Base-by-base conservation (phyloP, 2,113 vertebrate genomes). In the Harpagus bidentatus region DNA sequence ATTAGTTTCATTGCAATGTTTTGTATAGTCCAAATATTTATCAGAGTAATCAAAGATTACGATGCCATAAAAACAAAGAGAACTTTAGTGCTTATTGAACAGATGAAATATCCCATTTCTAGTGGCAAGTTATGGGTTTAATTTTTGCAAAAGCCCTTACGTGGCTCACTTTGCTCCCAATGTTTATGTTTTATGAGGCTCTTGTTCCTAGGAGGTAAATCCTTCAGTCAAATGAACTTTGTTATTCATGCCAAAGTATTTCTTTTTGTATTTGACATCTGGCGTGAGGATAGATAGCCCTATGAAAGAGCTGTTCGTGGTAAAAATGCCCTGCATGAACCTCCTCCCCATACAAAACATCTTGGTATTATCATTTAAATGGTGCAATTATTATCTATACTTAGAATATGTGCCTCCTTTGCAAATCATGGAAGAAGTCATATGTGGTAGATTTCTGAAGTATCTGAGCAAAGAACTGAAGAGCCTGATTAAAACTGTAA, bases 41-140 rank as follows among this genome's bases (percentile, higher is more conserved):
- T 98, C 97, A 96, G 95, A 95, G 95, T 97, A 98, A 97, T 97
- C 97, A 97, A 97, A 95, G 95, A 93, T 96, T 97, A 98, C 10
- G 94, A 91, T 90, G 91, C 93, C 90, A 92, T 97, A 98, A 97
- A 98, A 96, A 82, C 93, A 83, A 95, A 86, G 86, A 94, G 93
- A 94, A 95, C 81, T 96, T 97, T 96, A 94, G 69, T 97, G 97
- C 56, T 93, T 94, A 94, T 94, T 88, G 97, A 98, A 88, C 92
- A 97, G 93, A 97, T 96, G 96, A 97, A 96, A 95, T 63, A 77
- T 82, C 91, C 95, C 71, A 91, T 97, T 93, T 92, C 88, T 82
- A 50, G 90, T 71, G 76, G 95, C 91, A 96, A 95, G 86, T 96
- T 97, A 97, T 96, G 90, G 72, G 67, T 95, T 97, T 96, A 92